phyloP scores from a whole-genome alignment of 35 echinoderm and acorn worm genomes.

The Ptychodera flava region DNA sequence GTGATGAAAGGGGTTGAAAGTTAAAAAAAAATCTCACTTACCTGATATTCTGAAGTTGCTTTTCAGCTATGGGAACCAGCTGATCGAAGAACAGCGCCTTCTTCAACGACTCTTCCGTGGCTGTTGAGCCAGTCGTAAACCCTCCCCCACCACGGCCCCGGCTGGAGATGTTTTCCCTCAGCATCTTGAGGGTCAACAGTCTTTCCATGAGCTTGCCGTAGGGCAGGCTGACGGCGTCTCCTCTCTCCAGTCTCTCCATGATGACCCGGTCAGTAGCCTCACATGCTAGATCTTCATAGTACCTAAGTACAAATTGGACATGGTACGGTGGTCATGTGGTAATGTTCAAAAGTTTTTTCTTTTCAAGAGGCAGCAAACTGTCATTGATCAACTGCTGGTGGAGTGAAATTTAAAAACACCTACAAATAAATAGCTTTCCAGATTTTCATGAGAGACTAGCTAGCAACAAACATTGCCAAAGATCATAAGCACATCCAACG shows the following conservation, averaged over 20 bases:
- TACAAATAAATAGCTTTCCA: too few relatives aligned
- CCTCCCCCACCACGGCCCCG: background rate
- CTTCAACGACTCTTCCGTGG: conserved; percentile 10
- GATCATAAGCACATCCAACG: too few relatives aligned
- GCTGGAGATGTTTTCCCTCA: background rate
- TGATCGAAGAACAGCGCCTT: conserved; percentile 4
- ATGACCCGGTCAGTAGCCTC: conserved; percentile 54
- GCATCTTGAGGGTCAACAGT: conserved; percentile 45
- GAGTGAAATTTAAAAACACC: too few relatives aligned
- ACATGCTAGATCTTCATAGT: conserved; percentile 81
- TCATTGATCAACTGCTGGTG: too few relatives aligned
- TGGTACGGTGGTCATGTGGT: too few relatives aligned
- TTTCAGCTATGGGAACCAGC: conserved; percentile 37
- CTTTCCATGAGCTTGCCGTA: conserved; percentile 94
- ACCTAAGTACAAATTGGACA: conserved; percentile 63
- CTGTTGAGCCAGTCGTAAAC: background rate
- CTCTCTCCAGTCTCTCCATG: conserved; percentile 27
- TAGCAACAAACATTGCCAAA: too few relatives aligned
- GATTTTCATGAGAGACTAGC: too few relatives aligned
- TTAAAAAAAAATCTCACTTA: too few relatives aligned
- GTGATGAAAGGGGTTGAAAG: too few relatives aligned
- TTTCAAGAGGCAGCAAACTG: too few relatives aligned
- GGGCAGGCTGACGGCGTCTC: conserved; percentile 49
- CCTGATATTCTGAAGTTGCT: conserved; percentile 50
- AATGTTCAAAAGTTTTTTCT: too few relatives aligned